Evolutionary conservation across 2,113 vertebrate genomes (phyloP), one percentile per base, ranked within the genome.

Genomic region (Rhineura floridana): DNA sequence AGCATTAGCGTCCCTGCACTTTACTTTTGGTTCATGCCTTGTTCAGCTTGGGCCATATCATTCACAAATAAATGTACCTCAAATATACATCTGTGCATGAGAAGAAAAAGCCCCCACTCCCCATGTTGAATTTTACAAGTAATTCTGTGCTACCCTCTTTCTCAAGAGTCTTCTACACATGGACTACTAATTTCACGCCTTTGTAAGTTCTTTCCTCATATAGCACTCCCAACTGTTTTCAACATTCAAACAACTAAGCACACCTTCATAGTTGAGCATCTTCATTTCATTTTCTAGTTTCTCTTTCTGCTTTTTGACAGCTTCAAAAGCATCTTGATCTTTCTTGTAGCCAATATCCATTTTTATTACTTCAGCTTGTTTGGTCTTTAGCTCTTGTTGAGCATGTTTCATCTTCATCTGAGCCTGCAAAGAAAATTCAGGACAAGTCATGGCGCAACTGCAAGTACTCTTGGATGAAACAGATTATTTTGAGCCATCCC

Each of bases 351-450:
- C 96, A 70, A 90, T 72, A 75, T 99, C 98, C 98, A 98, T 97
- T 87, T 98, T 98, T 93, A 98, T 98, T 80, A 98, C 97, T 96
- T 99, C 98, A 9, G 96, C 93, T 94, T 98, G 97, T 93, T 98
- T 99, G 85, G 93, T 96, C 93, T 99, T 98, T 84, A 99, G 93
- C 90, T 99, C 98, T 76, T 98, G 91, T 83, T 97, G 97, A n/a
- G 98, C 96, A 72, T 98, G 98, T 87, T 97, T 98, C 95, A 99
- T 88, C 63, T 98, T 99, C 98, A 99, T 98, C 88, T 98, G 96
- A 87, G 98, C 97, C 99, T 99, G 85, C 50, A 81, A 67, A 88
- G 42, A 3, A 36, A 94, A 19, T 25, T 84, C 81, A 23, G 1
- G 81, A 70, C 28, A 91, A 87, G 85, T n/a, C n/a, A n/a, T n/a